These are phyloP conservation scores for Xenopus borealis DNA, from an alignment of 2,113 vertebrate genomes.

Conservation along the genomic window DNA sequence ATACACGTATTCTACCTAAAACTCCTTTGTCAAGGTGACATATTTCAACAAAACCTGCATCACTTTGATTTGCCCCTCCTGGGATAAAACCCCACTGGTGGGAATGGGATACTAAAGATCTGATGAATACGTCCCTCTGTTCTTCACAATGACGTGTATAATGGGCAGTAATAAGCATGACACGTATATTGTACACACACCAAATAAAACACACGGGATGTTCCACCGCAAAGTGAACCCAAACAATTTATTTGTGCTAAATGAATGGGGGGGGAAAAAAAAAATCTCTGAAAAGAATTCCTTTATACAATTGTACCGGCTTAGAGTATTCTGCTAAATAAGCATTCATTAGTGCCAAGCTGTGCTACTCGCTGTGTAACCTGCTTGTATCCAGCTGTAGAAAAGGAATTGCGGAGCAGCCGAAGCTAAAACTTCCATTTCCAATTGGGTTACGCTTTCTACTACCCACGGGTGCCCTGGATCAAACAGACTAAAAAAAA, in stretches of 20 bases:
- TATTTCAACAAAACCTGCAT: too few species aligned
- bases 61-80: too few species aligned
- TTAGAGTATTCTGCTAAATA: conserved; percentile 55
- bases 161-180: too few species aligned
- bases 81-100: too few species aligned
- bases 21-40: too few species aligned
- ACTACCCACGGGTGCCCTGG: conserved; percentile 46
- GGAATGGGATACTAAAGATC: too few species aligned
- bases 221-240: conserved; percentile 71
- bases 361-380: conserved; percentile 54
- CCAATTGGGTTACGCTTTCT: conserved; percentile 42
- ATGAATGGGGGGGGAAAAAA: conserved; percentile 60
- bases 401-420: conserved; percentile 54
- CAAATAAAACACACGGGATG: conserved; percentile 53
- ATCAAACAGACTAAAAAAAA: too few species aligned
- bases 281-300: conserved; percentile 58
- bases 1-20: too few species aligned
- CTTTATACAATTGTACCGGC: conserved; percentile 67
- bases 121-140: too few species aligned
- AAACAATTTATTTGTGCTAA: conserved; percentile 72
- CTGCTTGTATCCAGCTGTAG: neutral
- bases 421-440: conserved; percentile 50
- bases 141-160: too few species aligned
- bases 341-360: conserved; percentile 55
- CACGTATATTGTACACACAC: too few species aligned